phyloP scores from a whole-genome alignment of 1,140 invertebrate genomes.

The Diorhabda elongata region DNA sequence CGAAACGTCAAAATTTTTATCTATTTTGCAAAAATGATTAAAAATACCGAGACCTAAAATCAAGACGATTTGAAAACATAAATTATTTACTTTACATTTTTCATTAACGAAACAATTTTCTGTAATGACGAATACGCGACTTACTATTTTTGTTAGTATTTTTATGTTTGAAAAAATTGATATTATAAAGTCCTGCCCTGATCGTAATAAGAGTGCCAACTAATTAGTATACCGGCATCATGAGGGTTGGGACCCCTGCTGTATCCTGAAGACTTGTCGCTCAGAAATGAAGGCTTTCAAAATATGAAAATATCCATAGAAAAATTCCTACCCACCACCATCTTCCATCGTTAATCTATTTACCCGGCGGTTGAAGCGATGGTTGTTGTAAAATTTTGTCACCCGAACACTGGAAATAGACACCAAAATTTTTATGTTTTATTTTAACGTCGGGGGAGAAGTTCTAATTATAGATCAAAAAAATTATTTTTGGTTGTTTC shows the following conservation, averaged over 20 bases:
- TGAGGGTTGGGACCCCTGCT: constrained; percentile 1
- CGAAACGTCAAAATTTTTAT: too few relatives aligned
- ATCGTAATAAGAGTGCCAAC: constrained; percentile 9
- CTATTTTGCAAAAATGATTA: too few relatives aligned
- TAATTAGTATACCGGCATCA: constrained; percentile 10
- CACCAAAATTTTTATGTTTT: neutral
- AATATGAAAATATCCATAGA: neutral
- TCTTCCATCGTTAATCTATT: neutral
- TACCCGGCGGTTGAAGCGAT: neutral
- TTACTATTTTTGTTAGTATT: too few relatives aligned
- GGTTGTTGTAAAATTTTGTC: neutral
- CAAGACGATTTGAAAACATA: too few relatives aligned
- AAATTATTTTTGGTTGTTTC: too few relatives aligned
- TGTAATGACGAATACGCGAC: too few relatives aligned
- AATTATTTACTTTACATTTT: too few relatives aligned
- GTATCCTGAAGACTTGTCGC: constrained; percentile 9
- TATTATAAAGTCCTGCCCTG: neutral
- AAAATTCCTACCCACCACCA: neutral
- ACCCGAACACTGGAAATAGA: neutral
- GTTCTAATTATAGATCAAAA: neutral
- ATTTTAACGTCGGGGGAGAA: constrained; percentile 2
- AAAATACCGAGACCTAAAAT: too few relatives aligned
- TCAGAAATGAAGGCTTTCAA: constrained; percentile 2
- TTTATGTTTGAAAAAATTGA: too few relatives aligned
- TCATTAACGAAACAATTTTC: too few relatives aligned